Base-by-base conservation (phyloP, 2,888 invertebrate genomes). In the Allophyes oxyacanthae region DNA sequence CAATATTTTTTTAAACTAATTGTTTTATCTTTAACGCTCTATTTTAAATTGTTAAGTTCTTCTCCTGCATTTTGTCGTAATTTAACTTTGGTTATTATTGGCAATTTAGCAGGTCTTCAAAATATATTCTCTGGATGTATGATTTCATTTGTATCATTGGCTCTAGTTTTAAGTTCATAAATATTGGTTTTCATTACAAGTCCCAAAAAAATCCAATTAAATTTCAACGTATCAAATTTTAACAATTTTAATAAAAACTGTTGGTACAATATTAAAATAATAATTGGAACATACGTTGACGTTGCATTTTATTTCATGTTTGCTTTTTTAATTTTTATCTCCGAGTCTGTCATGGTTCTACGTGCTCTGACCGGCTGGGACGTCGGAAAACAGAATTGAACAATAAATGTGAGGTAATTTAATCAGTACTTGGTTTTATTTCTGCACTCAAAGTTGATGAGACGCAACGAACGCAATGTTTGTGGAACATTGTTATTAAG, bases 341-440 rank as follows among this genome's bases (percentile, higher is more conserved):
- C 36, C 48, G 36, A 54, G 36, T 43, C 44, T 53, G 53, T 54
- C 63, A 63, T 59, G 60, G n/a, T n/a, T n/a, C 10, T n/a, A 58
- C 50, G 32, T 51, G 43, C 40, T 46, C 10, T 5, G 46, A 60
- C 32, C 9, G 15, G 37, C 28, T 15, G 14, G 13, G 15, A 34
- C 9, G 37, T 38, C 14, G 40, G 3, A 40, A 68, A 55, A 63
- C 49, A 40, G 56, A 65, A 51, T 70, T 64, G 53, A 53, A 70
- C 70, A 50, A 64, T 67, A 64, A 53, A 70, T 46, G 44, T 44
- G 11, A 25, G 52, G 51, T 44, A 68, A 65, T 68, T 56, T 48
- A 38, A 70, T 59, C 32, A 49, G 49, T 45, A 64, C 46, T 71
- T 55, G 40, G 49, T 56, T 71, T 71, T 60, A 64, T 68, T 58